These are phyloP conservation scores for Graptemys geographica DNA, from an alignment of 2,797 vertebrate genomes.

Conservation along the genomic window DNA sequence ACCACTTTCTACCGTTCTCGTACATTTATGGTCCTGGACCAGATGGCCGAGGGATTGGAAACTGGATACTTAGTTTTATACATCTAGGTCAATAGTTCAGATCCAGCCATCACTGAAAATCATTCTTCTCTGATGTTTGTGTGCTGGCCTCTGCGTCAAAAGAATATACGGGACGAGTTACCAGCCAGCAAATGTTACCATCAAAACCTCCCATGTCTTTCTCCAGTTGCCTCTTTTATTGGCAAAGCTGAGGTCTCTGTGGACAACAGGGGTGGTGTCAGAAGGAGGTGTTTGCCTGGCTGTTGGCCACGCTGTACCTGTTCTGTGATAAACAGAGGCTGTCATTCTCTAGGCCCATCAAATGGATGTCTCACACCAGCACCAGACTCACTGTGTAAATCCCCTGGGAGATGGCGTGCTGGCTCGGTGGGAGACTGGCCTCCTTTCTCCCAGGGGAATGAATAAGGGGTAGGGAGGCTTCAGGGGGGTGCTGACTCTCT, in stretches of 20 bases:
- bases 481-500: accelerated
- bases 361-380: not conserved
- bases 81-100: not conserved
- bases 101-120: not conserved
- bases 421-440: not conserved
- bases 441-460: not conserved
- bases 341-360: not conserved
- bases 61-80: accelerated
- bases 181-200: not conserved
- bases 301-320: not conserved
- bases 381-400: not conserved
- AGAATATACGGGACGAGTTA: not conserved
- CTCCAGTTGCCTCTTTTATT: not conserved
- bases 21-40: not conserved
- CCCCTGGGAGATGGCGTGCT: not conserved
- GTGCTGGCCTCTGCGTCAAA: not conserved
- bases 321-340: not conserved
- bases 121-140: not conserved
- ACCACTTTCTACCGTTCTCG: not conserved
- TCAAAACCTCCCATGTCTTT: not conserved
- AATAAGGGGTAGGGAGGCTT: not conserved
- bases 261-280: not conserved
- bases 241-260: not conserved
- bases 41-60: accelerated
- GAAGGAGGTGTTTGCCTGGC: not conserved